phyloP scores from a whole-genome alignment of 2,797 vertebrate species.

The Phrynocephalus forsythii region DNA sequence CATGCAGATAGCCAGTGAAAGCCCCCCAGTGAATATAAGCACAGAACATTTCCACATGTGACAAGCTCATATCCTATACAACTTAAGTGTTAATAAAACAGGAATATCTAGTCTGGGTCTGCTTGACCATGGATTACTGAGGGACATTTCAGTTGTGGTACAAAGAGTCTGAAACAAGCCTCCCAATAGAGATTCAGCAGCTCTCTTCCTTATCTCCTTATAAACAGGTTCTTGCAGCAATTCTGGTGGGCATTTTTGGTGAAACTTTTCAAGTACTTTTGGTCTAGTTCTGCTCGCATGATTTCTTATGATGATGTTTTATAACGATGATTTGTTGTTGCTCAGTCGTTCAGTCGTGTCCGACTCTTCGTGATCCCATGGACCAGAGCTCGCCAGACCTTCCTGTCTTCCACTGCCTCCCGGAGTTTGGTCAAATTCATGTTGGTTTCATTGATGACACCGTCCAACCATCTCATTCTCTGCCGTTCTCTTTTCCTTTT shows the following conservation, averaged over 20 bases:
- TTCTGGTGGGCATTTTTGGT: background rate
- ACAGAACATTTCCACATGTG: background rate
- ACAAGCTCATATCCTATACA: background rate
- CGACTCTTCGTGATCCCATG: too few species aligned
- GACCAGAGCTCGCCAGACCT: too few species aligned
- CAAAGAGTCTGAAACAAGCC: background rate
- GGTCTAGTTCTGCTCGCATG: background rate
- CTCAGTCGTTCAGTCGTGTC: too few species aligned
- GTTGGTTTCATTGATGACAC: too few species aligned
- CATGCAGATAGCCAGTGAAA: background rate
- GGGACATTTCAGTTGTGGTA: background rate
- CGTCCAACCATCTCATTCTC: too few species aligned
- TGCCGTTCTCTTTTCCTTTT: too few species aligned
- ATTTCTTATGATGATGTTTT: background rate
- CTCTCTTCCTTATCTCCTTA: too few species aligned
- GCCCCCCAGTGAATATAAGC: background rate
- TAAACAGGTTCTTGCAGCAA: background rate
- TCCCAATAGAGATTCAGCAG: background rate
- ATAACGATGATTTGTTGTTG: background rate
- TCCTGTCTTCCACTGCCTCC: too few species aligned
- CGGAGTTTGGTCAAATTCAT: too few species aligned
- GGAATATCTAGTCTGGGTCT: background rate
- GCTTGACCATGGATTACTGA: too few species aligned
- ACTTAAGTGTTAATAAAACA: background rate
- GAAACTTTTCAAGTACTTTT: background rate